phyloP scores from a whole-genome alignment of 2,888 invertebrate genomes.

The Periphyllus acericola region DNA sequence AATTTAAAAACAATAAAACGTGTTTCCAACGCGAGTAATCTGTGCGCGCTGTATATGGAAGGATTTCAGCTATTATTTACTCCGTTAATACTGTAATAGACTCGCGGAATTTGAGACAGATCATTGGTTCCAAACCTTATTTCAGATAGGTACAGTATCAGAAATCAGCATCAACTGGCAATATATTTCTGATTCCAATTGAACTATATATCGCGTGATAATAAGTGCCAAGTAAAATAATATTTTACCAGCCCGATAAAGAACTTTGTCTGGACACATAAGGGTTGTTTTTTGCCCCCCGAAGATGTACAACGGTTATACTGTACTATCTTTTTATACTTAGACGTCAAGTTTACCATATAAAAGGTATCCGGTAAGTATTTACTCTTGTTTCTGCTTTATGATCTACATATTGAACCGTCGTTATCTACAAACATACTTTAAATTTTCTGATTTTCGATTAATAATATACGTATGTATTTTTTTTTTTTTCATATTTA shows the following conservation, averaged over 20 bases:
- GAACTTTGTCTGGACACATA: not conserved
- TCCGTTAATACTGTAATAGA: not conserved
- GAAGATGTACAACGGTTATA: not conserved
- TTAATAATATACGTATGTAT: too few species aligned
- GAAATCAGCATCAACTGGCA: not conserved
- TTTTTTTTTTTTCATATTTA: too few species aligned
- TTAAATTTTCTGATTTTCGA: not conserved
- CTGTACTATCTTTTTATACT: not conserved
- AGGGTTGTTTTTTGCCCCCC: not conserved
- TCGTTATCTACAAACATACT: not conserved
- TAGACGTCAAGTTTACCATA: not conserved
- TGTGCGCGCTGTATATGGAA: not conserved
- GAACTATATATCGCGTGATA: not conserved
- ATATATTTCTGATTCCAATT: slow-evolving; percentile 1
- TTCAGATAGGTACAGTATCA: not conserved
- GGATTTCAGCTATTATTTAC: not conserved
- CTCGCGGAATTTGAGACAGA: slow-evolving; percentile 13
- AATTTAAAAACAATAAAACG: not conserved
- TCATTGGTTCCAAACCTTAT: slow-evolving; percentile 19
- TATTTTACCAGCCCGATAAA: not conserved
- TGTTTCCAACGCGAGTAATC: not conserved
- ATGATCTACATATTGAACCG: too few species aligned
- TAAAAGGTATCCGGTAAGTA: not conserved
- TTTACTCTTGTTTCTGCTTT: not conserved
- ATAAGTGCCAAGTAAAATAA: slow-evolving; percentile 21